Conservation (phyloP, 1,140 invertebrate genomes). For the Drosophila parvula region DNA sequence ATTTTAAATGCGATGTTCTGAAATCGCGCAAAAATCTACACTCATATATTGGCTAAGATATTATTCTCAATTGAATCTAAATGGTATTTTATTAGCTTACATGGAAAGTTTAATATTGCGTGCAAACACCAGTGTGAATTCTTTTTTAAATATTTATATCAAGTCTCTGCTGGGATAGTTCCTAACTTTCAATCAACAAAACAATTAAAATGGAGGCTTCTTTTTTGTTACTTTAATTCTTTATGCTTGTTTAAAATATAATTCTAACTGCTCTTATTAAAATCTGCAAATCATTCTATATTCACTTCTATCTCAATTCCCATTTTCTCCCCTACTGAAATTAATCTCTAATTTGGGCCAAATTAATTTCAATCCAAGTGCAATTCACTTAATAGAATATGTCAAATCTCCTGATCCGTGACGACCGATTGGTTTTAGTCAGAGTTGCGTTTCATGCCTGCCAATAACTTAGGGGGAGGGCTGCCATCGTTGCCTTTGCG, state of each 20-base stretch:
- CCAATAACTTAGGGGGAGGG: slow-evolving; percentile 53
- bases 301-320: not conserved
- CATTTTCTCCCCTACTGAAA: not conserved
- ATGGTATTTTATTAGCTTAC: slow-evolving; percentile 44
- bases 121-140: slow-evolving; percentile 10
- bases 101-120: slow-evolving; percentile 8
- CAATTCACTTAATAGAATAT: slow-evolving; percentile 36
- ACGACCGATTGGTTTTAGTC: slow-evolving; percentile 51
- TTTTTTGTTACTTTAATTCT: too few species aligned
- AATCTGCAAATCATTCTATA: not conserved
- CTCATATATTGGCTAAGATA: slow-evolving; percentile 35
- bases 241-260: not conserved
- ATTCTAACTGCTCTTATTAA: not conserved
- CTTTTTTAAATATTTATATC: slow-evolving; percentile 11
- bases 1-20: slow-evolving; percentile 29
- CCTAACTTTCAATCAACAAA: not conserved
- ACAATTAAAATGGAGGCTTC: not conserved
- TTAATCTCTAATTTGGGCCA: slow-evolving; percentile 31
- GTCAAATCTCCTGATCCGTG: slow-evolving; percentile 40
- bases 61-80: slow-evolving; percentile 36
- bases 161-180: not conserved
- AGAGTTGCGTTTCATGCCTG: slow-evolving; percentile 69
- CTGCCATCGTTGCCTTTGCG: slow-evolving; percentile 73
- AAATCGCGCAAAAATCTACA: slow-evolving; percentile 19
- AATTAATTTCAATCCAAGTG: slow-evolving; percentile 31